Evolutionary conservation across 2,888 invertebrate species (phyloP).

Genomic region (Notodonta ziczac): DNA sequence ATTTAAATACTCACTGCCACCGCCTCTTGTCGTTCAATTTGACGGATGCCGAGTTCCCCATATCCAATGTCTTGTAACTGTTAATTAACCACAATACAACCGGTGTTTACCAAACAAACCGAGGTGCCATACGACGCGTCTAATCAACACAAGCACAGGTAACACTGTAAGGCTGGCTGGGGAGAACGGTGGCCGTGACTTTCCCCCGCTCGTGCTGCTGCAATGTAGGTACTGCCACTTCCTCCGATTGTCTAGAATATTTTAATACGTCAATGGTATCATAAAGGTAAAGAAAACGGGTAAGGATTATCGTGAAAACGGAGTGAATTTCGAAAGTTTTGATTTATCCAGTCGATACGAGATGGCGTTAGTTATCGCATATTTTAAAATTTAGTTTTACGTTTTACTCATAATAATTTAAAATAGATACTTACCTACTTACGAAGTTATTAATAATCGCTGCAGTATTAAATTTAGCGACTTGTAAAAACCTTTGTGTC

Average conservation of each 20-base stretch:
- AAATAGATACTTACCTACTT: too few species aligned
- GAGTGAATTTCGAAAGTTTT: slow-evolving; percentile 7
- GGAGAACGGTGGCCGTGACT: slow-evolving; percentile 68
- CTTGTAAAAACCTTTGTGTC: too few species aligned
- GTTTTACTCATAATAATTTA: too few species aligned
- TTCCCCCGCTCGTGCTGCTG: slow-evolving; percentile 55
- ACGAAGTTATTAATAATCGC: too few species aligned
- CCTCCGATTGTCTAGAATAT: slow-evolving; percentile 36
- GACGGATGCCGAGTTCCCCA: slow-evolving; percentile 78
- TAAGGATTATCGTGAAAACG: background rate
- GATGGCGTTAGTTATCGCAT: slow-evolving; percentile 25
- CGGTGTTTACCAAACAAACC: slow-evolving; percentile 34
- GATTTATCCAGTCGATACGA: slow-evolving; percentile 21
- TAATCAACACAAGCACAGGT: slow-evolving; percentile 51
- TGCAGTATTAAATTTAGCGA: too few species aligned
- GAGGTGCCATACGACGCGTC: slow-evolving; percentile 47
- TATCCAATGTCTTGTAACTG: slow-evolving; percentile 30
- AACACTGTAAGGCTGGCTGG: slow-evolving; percentile 48
- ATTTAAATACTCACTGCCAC: slow-evolving; percentile 70
- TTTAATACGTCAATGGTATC: background rate
- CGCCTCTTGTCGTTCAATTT: slow-evolving; percentile 74
- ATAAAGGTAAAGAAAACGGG: background rate
- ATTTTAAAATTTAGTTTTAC: too few species aligned
- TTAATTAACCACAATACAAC: slow-evolving; percentile 15
- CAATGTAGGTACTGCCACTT: slow-evolving; percentile 45